Conservation (phyloP, 2,888 invertebrate species). For the Phyllotreta striolata region DNA sequence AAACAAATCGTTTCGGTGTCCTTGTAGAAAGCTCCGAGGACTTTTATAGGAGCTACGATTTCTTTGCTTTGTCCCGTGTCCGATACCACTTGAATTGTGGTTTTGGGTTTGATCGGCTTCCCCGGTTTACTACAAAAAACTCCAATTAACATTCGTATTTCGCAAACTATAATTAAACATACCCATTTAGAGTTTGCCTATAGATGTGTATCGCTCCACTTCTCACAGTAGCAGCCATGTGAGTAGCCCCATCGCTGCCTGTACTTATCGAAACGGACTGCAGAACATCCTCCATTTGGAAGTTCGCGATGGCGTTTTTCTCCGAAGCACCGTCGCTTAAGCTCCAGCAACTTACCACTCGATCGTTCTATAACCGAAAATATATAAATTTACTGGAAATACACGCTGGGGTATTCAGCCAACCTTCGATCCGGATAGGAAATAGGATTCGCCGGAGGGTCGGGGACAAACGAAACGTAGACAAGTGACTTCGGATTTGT, state of each 20-base stretch:
- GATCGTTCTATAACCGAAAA: slow-evolving; percentile 54
- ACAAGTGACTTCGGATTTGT: slow-evolving; percentile 66
- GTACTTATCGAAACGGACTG: slow-evolving; percentile 63
- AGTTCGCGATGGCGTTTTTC: slow-evolving; percentile 66
- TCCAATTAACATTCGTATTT: slow-evolving; percentile 12
- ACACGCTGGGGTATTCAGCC: no score
- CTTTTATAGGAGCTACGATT: slow-evolving; percentile 65
- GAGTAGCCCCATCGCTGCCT: slow-evolving; percentile 63
- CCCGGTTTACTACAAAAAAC: slow-evolving; percentile 56
- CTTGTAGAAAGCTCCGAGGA: slow-evolving; percentile 61
- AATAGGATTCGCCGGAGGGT: slow-evolving; percentile 54
- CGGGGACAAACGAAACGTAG: slow-evolving; percentile 58
- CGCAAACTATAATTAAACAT: slow-evolving; percentile 51
- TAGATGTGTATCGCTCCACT: slow-evolving; percentile 84
- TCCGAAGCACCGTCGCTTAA: slow-evolving; percentile 61
- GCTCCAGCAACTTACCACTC: slow-evolving; percentile 64
- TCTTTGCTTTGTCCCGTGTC: slow-evolving; percentile 63
- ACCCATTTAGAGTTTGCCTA: slow-evolving; percentile 79
- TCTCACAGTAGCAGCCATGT: slow-evolving; percentile 69
- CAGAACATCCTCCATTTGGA: slow-evolving; percentile 76
- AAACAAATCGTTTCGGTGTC: slow-evolving; percentile 63
- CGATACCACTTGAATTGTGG: slow-evolving; percentile 69
- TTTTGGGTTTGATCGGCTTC: slow-evolving; percentile 72
- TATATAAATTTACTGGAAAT: no score
- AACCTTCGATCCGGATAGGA: slow-evolving; percentile 62